Percentiles rank a stretch among this genome's conserved stretches.
phyloP scores from a whole-genome alignment of 2,888 invertebrate species.

The Callosobruchus maculatus region DNA sequence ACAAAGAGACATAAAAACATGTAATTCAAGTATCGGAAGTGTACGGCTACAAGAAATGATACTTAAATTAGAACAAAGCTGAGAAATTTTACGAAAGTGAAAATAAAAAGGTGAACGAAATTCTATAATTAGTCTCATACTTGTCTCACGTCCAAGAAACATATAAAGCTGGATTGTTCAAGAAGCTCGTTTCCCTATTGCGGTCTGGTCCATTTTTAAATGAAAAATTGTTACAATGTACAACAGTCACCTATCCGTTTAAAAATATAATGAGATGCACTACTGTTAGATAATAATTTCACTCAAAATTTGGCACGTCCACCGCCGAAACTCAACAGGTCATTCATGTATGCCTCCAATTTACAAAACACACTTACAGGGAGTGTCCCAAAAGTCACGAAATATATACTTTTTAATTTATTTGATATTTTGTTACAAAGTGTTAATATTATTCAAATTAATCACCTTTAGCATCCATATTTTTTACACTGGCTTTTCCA shows the following conservation, averaged over 20 bases:
- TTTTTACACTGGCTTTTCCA: too few relatives aligned
- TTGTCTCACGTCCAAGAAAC: slow-evolving; percentile 25
- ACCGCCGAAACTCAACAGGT: background rate
- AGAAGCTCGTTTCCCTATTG: slow-evolving; percentile 16
- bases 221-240: background rate
- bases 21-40: background rate
- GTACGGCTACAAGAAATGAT: background rate
- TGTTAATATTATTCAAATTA: too few relatives aligned
- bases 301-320: background rate
- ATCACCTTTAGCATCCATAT: too few relatives aligned
- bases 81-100: background rate
- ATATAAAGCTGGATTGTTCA: slow-evolving; percentile 12
- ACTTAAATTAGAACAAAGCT: background rate
- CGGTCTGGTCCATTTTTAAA: slow-evolving; percentile 13
- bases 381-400: background rate
- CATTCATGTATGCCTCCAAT: background rate
- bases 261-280: background rate
- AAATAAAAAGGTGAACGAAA: slow-evolving; percentile 5
- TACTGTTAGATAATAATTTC: background rate
- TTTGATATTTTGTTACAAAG: too few relatives aligned
- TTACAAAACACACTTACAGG: background rate
- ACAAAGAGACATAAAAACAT: background rate
- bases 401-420: too few relatives aligned
- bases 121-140: slow-evolving; percentile 22
- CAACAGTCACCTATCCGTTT: background rate